phyloP scores from a whole-genome alignment of 2,113 vertebrate species.

The Centropristis striata region DNA sequence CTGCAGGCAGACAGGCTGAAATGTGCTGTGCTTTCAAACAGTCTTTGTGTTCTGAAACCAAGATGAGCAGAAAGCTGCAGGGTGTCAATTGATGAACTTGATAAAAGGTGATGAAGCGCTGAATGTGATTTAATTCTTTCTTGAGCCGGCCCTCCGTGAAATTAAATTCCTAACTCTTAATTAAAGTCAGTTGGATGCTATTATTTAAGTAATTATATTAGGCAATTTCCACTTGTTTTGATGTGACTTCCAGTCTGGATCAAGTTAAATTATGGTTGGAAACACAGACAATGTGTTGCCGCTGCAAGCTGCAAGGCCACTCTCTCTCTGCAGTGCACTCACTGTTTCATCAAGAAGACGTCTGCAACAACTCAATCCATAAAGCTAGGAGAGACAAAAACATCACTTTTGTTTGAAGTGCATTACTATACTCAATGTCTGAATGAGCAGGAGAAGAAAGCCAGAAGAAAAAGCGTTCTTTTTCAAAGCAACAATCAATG shows the following conservation, averaged over 20 bases:
- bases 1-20: slow-evolving; percentile 17
- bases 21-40: slow-evolving; percentile 28
- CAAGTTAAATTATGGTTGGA: slow-evolving; percentile 14
- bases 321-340: neutral
- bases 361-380: slow-evolving; percentile 25
- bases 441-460: too few relatives aligned
- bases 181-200: slow-evolving; percentile 64
- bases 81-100: slow-evolving; percentile 51
- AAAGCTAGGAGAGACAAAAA: slow-evolving; percentile 1
- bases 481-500: neutral
- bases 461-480: too few relatives aligned
- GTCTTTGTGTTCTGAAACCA: slow-evolving; percentile 34
- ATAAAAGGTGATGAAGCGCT: slow-evolving; percentile 49
- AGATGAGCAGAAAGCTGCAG: slow-evolving; percentile 31
- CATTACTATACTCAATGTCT: slow-evolving; percentile 4
- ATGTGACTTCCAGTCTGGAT: slow-evolving; percentile 35
- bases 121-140: slow-evolving; percentile 50
- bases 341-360: slow-evolving; percentile 13
- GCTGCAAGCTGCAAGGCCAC: slow-evolving; percentile 11
- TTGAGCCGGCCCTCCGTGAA: slow-evolving; percentile 51
- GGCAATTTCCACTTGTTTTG: slow-evolving; percentile 30
- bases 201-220: slow-evolving; percentile 51
- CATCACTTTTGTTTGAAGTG: slow-evolving; percentile 5
- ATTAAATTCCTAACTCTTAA: slow-evolving; percentile 67
- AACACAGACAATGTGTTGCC: neutral